These are phyloP conservation scores for Melanaphis sacchari DNA, from an alignment of 1,140 invertebrate species.

Conservation along the genomic window DNA sequence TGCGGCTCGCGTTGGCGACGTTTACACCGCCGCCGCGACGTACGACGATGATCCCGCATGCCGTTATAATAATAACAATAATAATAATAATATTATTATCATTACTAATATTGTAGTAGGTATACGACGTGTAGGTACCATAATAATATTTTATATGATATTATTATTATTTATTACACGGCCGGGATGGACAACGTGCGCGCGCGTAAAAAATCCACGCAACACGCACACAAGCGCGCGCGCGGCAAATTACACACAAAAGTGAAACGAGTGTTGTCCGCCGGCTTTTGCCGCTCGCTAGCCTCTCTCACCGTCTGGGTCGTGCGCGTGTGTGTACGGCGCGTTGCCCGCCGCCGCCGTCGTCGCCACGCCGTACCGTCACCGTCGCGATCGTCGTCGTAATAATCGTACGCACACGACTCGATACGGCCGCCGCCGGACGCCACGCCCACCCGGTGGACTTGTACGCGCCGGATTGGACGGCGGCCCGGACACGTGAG, in stretches of 20 bases:
- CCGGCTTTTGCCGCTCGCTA: constrained; percentile 38
- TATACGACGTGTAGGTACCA: too few relatives aligned
- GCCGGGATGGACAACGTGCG: constrained; percentile 6
- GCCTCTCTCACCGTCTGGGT: not conserved
- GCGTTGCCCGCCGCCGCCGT: not conserved
- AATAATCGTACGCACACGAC: constrained; percentile 24
- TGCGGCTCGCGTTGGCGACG: not conserved
- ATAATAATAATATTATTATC: too few relatives aligned
- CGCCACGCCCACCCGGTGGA: constrained; percentile 44
- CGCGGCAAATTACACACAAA: not conserved
- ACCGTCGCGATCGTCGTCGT: not conserved
- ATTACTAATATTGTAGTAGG: too few relatives aligned
- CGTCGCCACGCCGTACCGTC: not conserved
- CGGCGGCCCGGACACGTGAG: constrained; percentile 52
- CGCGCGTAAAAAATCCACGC: not conserved
- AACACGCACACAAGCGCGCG: not conserved
- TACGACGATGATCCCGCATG: too few relatives aligned
- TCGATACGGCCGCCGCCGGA: constrained; percentile 38
- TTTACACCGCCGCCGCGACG: not conserved
- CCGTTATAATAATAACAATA: too few relatives aligned
- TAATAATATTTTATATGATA: too few relatives aligned
- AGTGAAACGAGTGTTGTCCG: constrained; percentile 18
- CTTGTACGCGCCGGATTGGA: constrained; percentile 54
- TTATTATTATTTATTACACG: not conserved
- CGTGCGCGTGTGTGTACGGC: not conserved